Percentiles rank a stretch among this genome's conserved stretches.
These are phyloP conservation scores for Sceliomorpha sp. DNA, from an alignment of 2,888 invertebrate genomes.

Conservation along the genomic window DNA sequence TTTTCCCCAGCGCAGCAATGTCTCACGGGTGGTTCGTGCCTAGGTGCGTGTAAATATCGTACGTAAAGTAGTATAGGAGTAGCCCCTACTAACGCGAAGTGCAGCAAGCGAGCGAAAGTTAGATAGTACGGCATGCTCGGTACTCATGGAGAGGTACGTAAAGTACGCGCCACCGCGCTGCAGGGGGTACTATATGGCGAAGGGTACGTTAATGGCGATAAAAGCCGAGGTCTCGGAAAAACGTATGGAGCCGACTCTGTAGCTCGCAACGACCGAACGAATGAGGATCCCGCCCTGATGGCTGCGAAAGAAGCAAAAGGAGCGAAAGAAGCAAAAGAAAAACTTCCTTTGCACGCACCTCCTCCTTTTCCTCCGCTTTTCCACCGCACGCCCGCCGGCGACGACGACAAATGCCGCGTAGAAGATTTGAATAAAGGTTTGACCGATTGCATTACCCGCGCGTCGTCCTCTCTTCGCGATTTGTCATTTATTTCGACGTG, in stretches of 20 bases:
- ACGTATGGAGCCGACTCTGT: constrained; percentile 38
- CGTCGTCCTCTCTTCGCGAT: no score
- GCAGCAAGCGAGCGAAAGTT: constrained; percentile 27
- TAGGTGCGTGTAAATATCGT: constrained; percentile 21
- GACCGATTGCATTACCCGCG: no score
- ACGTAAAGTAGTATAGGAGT: constrained; percentile 25
- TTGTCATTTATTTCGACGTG: no score
- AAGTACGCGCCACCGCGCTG: constrained; percentile 34
- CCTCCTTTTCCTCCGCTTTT: constrained; percentile 5
- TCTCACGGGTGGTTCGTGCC: constrained; percentile 13
- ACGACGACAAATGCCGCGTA: no score
- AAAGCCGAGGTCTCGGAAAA: constrained; percentile 43
- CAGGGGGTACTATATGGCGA: constrained; percentile 41
- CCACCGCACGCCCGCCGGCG: no score
- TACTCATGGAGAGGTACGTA: constrained; percentile 43
- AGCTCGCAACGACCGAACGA: constrained; percentile 32
- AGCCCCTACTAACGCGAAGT: constrained; percentile 29
- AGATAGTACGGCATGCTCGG: constrained; percentile 24
- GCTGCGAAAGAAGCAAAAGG: constrained; percentile 10
- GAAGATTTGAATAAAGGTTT: no score
- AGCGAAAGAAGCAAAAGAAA: constrained; percentile 19
- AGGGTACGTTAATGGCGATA: constrained; percentile 47
- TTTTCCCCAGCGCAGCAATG: constrained; percentile 18
- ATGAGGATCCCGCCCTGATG: constrained; percentile 24
- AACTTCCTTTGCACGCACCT: constrained; percentile 30